A percentile compares a stretch with the other conserved stretches of the same genome.
These are phyloP conservation scores for Morelia viridis DNA, from an alignment of 2,797 vertebrate genomes.

Conservation along the genomic window DNA sequence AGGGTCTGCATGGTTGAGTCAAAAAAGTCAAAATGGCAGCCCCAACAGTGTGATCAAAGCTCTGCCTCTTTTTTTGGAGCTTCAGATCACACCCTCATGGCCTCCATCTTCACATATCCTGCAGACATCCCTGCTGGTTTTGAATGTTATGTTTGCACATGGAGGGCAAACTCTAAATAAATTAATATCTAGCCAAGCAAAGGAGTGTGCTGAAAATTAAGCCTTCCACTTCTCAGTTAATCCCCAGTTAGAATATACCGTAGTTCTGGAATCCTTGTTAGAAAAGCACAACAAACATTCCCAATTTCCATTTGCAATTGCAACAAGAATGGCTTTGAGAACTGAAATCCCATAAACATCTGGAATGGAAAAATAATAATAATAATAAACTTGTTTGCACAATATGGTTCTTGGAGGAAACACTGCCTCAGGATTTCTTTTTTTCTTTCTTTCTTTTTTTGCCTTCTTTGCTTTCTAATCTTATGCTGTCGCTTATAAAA, in stretches of 20 bases:
- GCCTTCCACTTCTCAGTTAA: background rate
- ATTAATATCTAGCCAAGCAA: background rate
- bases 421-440: background rate
- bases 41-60: no score
- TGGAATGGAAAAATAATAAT: background rate
- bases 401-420: background rate
- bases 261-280: fast-evolving
- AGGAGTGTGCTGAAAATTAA: background rate
- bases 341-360: background rate
- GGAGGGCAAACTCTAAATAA: background rate
- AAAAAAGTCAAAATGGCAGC: no score
- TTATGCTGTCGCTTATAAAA: slow-evolving; percentile 25
- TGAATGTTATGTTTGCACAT: background rate
- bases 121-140: background rate
- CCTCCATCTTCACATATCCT: no score
- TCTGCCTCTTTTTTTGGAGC: no score
- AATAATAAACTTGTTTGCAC: fast-evolving
- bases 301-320: background rate
- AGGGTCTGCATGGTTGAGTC: no score
- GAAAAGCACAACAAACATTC: background rate
- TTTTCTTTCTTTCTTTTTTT: background rate
- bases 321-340: background rate
- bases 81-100: no score
- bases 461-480: background rate
- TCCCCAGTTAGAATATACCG: background rate